Evolutionary conservation across 2,888 invertebrate species (phyloP).

Genomic region (Sarcophaga variegata): DNA sequence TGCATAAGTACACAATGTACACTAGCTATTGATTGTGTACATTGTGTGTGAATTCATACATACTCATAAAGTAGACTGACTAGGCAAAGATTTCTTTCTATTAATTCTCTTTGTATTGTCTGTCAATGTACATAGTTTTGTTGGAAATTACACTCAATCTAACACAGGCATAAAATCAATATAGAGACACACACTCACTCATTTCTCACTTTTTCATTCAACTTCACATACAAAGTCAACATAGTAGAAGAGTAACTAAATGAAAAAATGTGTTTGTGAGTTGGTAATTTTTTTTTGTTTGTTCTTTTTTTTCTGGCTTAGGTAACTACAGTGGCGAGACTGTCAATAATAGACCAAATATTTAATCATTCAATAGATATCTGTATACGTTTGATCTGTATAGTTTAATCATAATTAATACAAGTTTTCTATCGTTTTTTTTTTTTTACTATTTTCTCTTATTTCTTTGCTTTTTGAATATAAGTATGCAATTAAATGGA

Average conservation of each 20-base stretch:
- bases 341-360: conserved; percentile 44
- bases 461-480: too few relatives aligned
- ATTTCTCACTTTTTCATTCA: not conserved
- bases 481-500: too few relatives aligned
- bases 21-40: not conserved
- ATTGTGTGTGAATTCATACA: not conserved
- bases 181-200: not conserved
- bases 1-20: conserved; percentile 10
- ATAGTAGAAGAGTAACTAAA: not conserved
- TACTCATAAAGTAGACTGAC: conserved; percentile 19
- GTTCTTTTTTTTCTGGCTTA: too few relatives aligned
- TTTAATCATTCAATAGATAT: too few relatives aligned
- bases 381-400: too few relatives aligned
- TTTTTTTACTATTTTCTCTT: too few relatives aligned
- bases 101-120: conserved; percentile 30
- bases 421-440: too few relatives aligned
- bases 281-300: not conserved
- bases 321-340: not conserved
- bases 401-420: too few relatives aligned
- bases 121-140: conserved; percentile 28
- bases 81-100: conserved; percentile 36
- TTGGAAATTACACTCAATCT: conserved; percentile 9
- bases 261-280: not conserved
- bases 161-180: not conserved
- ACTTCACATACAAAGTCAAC: not conserved